These are phyloP conservation scores for Sialis lutaria DNA, from an alignment of 2,888 invertebrate genomes.

Conservation along the genomic window DNA sequence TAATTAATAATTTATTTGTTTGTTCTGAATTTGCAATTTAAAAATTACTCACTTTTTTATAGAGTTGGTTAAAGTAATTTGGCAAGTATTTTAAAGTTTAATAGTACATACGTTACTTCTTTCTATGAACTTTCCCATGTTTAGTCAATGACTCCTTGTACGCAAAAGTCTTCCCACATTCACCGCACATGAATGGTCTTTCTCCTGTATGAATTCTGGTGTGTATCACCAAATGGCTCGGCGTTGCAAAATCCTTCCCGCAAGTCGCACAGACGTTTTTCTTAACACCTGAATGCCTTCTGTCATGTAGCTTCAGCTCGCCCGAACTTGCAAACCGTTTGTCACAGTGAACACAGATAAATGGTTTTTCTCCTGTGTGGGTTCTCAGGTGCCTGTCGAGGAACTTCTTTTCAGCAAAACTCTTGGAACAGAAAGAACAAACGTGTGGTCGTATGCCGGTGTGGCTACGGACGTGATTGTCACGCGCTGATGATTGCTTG, in stretches of 20 bases:
- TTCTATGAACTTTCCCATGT: constrained; percentile 11
- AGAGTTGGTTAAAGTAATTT: too few species aligned
- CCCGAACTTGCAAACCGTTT: constrained; percentile 14
- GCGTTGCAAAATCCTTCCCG: constrained; percentile 17
- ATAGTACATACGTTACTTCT: background rate
- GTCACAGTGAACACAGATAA: constrained; percentile 14
- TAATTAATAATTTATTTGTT: too few species aligned
- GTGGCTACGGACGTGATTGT: constrained; percentile 16
- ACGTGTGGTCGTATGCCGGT: constrained; percentile 14
- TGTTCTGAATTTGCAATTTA: too few species aligned
- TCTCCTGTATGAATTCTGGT: constrained; percentile 18
- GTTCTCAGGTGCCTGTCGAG: constrained; percentile 14
- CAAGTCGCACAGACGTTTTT: constrained; percentile 15
- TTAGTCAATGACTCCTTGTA: constrained; percentile 15
- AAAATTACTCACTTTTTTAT: too few species aligned
- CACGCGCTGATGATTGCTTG: constrained; percentile 16
- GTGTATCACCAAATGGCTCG: constrained; percentile 16
- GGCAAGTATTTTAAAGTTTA: too few species aligned
- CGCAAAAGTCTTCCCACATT: constrained; percentile 12
- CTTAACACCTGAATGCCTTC: constrained; percentile 15
- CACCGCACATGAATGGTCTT: constrained; percentile 15
- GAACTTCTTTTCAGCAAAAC: constrained; percentile 15
- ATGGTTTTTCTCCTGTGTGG: constrained; percentile 16
- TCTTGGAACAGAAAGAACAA: constrained; percentile 12
- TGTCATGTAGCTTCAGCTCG: constrained; percentile 14